phyloP scores from a whole-genome alignment of 64 coral and sea anemone genomes.

The Dendronephthya gigantea region DNA sequence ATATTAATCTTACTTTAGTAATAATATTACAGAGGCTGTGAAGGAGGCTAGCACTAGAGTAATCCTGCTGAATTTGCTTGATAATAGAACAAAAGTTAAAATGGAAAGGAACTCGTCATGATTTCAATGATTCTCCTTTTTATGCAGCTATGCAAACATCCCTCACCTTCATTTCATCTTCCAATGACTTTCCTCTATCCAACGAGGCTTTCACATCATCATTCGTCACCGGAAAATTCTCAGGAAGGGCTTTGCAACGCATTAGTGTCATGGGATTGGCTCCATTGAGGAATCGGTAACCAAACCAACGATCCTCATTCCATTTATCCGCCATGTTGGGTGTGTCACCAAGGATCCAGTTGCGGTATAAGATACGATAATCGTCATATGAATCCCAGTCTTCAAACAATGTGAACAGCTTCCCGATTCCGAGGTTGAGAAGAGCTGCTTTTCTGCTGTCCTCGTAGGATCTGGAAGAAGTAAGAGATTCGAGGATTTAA shows the following conservation, averaged over 20 bases:
- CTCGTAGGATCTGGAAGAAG: not conserved
- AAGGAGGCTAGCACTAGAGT: no score
- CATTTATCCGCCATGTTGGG: not conserved
- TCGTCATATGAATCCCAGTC: slow-evolving; percentile 11
- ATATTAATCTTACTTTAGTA: no score
- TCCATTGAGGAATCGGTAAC: not conserved
- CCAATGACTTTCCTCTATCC: not conserved
- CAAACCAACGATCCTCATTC: slow-evolving; percentile 19
- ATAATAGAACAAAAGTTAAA: no score
- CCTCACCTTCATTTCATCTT: not conserved
- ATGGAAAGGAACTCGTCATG: not conserved
- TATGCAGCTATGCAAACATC: not conserved
- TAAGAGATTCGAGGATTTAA: not conserved
- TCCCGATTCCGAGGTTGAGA: not conserved
- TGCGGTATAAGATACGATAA: not conserved
- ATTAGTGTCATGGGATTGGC: not conserved
- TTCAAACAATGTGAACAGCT: not conserved
- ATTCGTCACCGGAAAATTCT: not conserved
- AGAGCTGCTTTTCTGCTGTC: not conserved
- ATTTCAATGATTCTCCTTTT: not conserved
- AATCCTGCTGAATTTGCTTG: no score
- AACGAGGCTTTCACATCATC: not conserved
- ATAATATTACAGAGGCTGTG: no score
- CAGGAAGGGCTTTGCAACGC: not conserved
- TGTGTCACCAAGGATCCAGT: not conserved